Evolutionary conservation across 2,113 vertebrate genomes (phyloP).

Genomic region (Chelonoidis abingdonii): DNA sequence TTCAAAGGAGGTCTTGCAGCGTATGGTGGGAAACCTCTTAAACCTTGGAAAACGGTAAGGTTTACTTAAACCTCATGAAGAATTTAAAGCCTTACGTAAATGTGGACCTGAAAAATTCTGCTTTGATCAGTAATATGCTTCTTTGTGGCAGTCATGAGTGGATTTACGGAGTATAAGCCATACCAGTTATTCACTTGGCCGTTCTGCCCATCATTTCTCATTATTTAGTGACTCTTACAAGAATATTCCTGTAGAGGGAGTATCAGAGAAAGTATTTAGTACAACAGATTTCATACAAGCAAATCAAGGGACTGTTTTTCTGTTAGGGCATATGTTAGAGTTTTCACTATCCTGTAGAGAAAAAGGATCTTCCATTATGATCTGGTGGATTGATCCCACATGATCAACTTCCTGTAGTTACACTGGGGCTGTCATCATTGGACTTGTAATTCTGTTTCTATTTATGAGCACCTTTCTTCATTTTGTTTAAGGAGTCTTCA

Average conservation of each 20-base stretch:
- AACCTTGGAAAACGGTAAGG: constrained; percentile 97
- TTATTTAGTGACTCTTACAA: not conserved
- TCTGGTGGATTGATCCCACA: not conserved
- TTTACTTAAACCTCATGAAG: not conserved
- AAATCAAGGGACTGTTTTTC: not conserved
- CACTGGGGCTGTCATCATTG: not conserved
- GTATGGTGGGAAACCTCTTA: constrained; percentile 97
- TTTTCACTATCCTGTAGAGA: fast-evolving
- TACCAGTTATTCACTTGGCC: not conserved
- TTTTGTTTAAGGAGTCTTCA: not conserved
- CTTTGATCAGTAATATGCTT: fast-evolving
- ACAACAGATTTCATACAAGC: not conserved
- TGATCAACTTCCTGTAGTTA: not conserved
- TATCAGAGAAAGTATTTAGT: not conserved
- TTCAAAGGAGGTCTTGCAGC: constrained; percentile 92
- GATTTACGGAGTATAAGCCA: not conserved
- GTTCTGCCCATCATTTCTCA: fast-evolving
- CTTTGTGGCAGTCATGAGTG: not conserved
- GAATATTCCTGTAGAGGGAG: not conserved
- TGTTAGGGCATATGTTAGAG: not conserved
- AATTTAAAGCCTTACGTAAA: not conserved
- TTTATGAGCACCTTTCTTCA: not conserved
- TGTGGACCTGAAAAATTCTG: fast-evolving
- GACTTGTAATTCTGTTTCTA: not conserved
- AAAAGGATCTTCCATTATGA: fast-evolving